These are phyloP conservation scores for Porphyrio hochstetteri DNA, from an alignment of 2,113 vertebrate species.

Conservation along the genomic window DNA sequence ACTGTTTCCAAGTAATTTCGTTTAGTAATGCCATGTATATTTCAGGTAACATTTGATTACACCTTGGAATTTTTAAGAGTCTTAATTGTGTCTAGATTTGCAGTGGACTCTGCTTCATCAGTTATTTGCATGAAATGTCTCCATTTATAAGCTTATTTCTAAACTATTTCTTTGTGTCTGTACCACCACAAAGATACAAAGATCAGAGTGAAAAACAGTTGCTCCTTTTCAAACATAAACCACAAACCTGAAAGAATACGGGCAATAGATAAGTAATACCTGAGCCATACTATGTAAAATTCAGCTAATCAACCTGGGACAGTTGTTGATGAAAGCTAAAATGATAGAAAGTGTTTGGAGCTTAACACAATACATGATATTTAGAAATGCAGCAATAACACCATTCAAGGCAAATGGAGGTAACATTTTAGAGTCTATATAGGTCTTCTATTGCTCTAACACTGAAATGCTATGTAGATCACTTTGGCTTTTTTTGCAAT, in stretches of 20 bases:
- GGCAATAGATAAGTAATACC: not conserved
- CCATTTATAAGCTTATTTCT: not conserved
- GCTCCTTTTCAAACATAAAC: not conserved
- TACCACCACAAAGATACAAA: not conserved
- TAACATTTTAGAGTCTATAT: not conserved
- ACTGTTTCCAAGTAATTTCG: not conserved
- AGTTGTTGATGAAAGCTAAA: slow-evolving; percentile 38
- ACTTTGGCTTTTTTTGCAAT: not conserved
- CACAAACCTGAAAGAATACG: not conserved
- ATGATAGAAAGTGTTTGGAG: not conserved
- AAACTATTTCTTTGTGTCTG: not conserved
- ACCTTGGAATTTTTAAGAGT: not conserved
- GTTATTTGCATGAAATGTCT: not conserved
- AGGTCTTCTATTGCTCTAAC: not conserved
- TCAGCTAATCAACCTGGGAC: not conserved
- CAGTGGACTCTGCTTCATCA: not conserved
- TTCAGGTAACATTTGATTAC: not conserved
- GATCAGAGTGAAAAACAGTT: not conserved
- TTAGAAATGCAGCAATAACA: slow-evolving; percentile 26
- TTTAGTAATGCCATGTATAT: not conserved
- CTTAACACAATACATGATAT: slow-evolving; percentile 22
- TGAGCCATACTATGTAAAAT: not conserved
- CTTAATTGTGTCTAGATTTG: not conserved
- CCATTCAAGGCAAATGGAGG: slow-evolving; percentile 36
- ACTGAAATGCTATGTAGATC: not conserved